Evolutionary conservation across 2,797 vertebrate genomes (phyloP).

Genomic region (Sylvia borin): DNA sequence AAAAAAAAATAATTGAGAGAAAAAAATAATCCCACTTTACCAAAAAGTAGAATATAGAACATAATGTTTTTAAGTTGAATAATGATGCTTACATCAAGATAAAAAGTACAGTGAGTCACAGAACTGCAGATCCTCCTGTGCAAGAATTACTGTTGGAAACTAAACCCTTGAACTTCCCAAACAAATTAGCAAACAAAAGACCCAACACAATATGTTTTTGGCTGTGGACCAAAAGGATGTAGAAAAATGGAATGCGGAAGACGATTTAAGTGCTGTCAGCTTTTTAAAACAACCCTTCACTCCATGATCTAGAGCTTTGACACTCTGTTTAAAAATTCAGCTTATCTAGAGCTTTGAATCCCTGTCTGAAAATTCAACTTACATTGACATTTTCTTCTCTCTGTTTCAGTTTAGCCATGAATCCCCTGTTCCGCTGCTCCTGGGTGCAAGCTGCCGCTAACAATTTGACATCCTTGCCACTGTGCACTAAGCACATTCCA

Average conservation of each 20-base stretch:
- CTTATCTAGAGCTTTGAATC: not conserved
- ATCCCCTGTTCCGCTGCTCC: not conserved
- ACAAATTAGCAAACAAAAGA: not conserved
- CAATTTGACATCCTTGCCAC: not conserved
- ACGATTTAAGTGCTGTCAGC: not conserved
- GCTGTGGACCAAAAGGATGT: not conserved
- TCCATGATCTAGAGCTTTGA: not conserved
- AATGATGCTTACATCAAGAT: not conserved
- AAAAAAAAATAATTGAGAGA: not conserved
- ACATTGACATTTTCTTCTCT: not conserved
- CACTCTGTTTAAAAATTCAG: not conserved
- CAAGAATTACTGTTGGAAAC: not conserved
- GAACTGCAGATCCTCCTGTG: not conserved
- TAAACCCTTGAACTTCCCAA: not conserved
- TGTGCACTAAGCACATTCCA: not conserved
- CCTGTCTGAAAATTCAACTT: not conserved
- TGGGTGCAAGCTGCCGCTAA: not conserved
- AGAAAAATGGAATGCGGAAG: not conserved
- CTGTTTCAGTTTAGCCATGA: not conserved
- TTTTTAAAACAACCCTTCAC: not conserved
- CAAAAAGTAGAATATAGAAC: not conserved
- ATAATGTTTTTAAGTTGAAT: not conserved
- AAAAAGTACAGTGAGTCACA: not conserved
- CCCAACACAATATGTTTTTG: not conserved
- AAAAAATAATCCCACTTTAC: not conserved